These are phyloP conservation scores for Mionectes macconnelli DNA, from an alignment of 2,113 vertebrate species.

Conservation along the genomic window DNA sequence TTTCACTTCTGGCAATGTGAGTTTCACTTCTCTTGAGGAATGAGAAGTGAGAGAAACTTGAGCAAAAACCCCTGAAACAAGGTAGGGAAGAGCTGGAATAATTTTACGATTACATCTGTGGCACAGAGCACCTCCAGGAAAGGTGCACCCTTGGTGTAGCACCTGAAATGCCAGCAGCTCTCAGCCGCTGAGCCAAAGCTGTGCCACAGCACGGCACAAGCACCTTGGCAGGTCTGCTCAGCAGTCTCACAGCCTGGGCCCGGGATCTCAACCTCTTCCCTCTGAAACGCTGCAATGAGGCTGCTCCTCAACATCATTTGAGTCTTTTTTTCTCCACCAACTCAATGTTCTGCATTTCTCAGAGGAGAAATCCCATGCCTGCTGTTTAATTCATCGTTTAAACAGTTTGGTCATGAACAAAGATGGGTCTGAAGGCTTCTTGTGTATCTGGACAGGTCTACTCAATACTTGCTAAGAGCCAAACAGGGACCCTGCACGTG, in stretches of 20 bases:
- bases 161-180: neutral
- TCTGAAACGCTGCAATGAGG: neutral
- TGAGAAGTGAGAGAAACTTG: neutral
- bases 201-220: neutral
- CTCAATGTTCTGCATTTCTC: neutral
- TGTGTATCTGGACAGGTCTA: neutral
- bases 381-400: neutral
- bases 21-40: slow-evolving; percentile 46
- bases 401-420: neutral
- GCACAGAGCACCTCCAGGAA: fast-evolving
- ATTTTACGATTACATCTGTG: neutral
- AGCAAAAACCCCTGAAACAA: neutral
- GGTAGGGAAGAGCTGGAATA: neutral
- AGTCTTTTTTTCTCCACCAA: neutral
- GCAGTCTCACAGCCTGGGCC: neutral
- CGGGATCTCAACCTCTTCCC: neutral
- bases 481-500: neutral
- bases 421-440: neutral
- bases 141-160: neutral
- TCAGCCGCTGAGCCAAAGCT: neutral
- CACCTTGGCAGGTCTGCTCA: no score
- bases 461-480: neutral
- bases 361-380: neutral
- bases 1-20: neutral
- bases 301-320: neutral